Percentiles rank a stretch among this genome's conserved stretches.
Evolutionary conservation across 2,888 invertebrate genomes (phyloP).

Genomic region (Megamerina dolium): DNA sequence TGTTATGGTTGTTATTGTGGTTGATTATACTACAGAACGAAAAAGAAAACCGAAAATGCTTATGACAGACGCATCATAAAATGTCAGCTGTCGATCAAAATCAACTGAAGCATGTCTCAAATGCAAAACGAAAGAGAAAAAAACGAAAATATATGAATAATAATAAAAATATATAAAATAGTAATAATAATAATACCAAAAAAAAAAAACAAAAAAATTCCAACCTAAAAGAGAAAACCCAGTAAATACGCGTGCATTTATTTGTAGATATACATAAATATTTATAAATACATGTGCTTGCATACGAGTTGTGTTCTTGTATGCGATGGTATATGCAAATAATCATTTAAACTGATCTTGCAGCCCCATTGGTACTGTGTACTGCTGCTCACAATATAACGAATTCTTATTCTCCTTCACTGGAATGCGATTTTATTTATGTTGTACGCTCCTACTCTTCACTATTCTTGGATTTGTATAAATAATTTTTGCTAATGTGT

Average conservation of each 20-base stretch:
- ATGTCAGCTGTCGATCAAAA: constrained; percentile 45
- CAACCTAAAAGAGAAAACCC: constrained; percentile 11
- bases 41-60: constrained; percentile 15
- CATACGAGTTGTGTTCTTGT: too few relatives aligned
- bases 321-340: too few relatives aligned
- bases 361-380: too few relatives aligned
- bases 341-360: constrained; percentile 6
- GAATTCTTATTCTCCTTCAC: constrained; percentile 2
- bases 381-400: too few relatives aligned
- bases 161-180: constrained; percentile 1
- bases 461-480: too few relatives aligned
- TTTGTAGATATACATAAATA: constrained; percentile 3
- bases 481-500: constrained; percentile 12
- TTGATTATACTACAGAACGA: constrained; percentile 4
- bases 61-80: constrained; percentile 40
- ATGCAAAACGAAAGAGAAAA: neutral
- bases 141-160: neutral
- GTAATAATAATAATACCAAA: constrained; percentile 27
- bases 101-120: constrained; percentile 23
- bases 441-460: constrained; percentile 1
- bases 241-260: constrained; percentile 9
- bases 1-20: too few relatives aligned
- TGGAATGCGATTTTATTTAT: constrained; percentile 11
- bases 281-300: too few relatives aligned
- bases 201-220: constrained; percentile 4